Percentiles rank a stretch among this genome's conserved stretches.
These are phyloP conservation scores for Leucosticte australis DNA, from an alignment of 2,113 vertebrate genomes.

Conservation along the genomic window DNA sequence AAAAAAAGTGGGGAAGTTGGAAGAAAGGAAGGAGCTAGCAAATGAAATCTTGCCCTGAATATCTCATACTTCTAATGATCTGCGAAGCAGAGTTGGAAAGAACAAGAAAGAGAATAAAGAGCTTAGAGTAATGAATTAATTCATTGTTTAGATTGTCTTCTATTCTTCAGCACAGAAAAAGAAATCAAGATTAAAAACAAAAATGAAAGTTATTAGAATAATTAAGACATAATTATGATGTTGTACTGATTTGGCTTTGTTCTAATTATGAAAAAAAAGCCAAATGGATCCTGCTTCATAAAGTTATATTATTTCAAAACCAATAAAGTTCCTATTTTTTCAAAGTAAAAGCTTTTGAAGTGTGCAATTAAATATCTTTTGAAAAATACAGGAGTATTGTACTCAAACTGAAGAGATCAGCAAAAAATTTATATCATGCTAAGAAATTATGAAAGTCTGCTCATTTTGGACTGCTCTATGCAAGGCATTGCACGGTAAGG, in stretches of 20 bases:
- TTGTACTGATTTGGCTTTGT: constrained; percentile 58
- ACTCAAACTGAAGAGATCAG: neutral
- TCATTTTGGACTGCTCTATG: neutral
- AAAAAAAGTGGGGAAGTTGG: neutral
- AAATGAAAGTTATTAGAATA: constrained; percentile 64
- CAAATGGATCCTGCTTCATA: constrained; percentile 29
- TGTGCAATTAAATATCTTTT: neutral
- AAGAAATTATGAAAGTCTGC: neutral
- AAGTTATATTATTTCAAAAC: constrained; percentile 5
- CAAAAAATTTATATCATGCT: neutral
- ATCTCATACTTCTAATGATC: constrained; percentile 39
- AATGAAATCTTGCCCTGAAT: constrained; percentile 42
- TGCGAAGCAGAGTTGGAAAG: neutral
- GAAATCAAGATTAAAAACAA: constrained; percentile 63
- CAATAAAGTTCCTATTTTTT: neutral
- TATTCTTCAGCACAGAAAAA: constrained; percentile 59
- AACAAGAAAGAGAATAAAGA: constrained; percentile 50
- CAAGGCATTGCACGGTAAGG: neutral
- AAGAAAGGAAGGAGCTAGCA: neutral
- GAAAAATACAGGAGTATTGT: neutral
- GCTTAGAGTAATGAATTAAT: constrained; percentile 71
- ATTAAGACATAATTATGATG: constrained; percentile 62
- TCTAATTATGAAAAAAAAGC: constrained; percentile 20
- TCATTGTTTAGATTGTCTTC: constrained; percentile 61
- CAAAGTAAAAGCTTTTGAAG: constrained; percentile 24